Evolutionary conservation across 1,140 invertebrate genomes (phyloP).

Genomic region (Anagrus nilaparvatae): DNA sequence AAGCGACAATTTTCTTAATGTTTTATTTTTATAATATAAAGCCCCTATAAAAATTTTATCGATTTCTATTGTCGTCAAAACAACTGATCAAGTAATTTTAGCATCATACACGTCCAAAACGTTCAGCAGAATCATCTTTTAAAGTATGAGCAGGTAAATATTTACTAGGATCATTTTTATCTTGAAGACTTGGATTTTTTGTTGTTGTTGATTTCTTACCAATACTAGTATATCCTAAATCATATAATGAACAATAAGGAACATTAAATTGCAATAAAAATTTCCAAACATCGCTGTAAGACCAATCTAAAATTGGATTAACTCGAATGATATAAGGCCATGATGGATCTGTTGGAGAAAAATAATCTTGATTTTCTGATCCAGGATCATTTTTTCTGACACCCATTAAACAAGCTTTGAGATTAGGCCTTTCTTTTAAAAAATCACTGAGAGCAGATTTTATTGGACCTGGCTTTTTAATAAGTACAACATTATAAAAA

Average conservation of each 20-base stretch:
- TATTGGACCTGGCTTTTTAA: constrained; percentile 60
- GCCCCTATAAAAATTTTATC: too few relatives aligned
- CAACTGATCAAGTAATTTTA: too few relatives aligned
- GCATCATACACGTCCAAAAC: constrained; percentile 58
- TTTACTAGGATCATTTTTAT: constrained; percentile 35
- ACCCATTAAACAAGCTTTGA: constrained; percentile 83
- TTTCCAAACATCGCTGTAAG: constrained; percentile 79
- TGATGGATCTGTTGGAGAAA: constrained; percentile 55
- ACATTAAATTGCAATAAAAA: constrained; percentile 68
- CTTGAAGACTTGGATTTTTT: constrained; percentile 63
- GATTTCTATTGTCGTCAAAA: too few relatives aligned
- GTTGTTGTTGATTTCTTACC: constrained; percentile 67
- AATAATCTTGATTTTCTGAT: constrained; percentile 51
- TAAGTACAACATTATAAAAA: constrained; percentile 64
- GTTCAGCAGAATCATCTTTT: constrained; percentile 55
- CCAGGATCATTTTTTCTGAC: constrained; percentile 76
- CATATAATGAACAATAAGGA: constrained; percentile 83
- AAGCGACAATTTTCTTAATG: too few relatives aligned
- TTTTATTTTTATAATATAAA: too few relatives aligned
- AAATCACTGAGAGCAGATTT: constrained; percentile 57
- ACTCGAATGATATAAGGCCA: constrained; percentile 86
- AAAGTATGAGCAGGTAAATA: constrained; percentile 76
- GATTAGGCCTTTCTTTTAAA: constrained; percentile 48
- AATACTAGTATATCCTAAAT: constrained; percentile 81
- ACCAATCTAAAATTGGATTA: constrained; percentile 83